Evolutionary conservation across 2,113 vertebrate species (phyloP).

Genomic region (Bostrychus sinensis): DNA sequence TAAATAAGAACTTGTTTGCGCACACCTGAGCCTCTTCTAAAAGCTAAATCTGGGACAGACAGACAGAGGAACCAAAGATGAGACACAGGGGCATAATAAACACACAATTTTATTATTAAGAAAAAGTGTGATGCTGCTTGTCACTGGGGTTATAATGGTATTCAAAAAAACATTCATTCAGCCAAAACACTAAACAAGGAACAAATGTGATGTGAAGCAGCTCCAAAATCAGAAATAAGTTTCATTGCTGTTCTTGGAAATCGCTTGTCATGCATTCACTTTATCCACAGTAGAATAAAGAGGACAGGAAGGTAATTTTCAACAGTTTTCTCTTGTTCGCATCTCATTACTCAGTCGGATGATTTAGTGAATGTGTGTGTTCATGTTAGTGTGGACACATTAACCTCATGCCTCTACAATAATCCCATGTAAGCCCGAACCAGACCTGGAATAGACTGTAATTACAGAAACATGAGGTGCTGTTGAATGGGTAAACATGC

Average conservation of each 20-base stretch:
- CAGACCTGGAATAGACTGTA: not conserved
- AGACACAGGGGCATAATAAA: no score
- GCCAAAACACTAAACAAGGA: not conserved
- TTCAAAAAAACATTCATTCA: no score
- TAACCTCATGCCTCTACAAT: not conserved
- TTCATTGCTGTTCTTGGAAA: no score
- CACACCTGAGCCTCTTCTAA: not conserved
- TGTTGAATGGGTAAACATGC: slow-evolving; percentile 1
- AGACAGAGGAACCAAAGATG: no score
- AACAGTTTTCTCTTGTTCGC: not conserved
- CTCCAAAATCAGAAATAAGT: not conserved
- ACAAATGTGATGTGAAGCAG: not conserved
- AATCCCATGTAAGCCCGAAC: not conserved
- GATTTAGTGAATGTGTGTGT: slow-evolving; percentile 2
- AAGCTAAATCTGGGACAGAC: no score
- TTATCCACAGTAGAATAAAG: not conserved
- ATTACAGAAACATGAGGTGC: not conserved
- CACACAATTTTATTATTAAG: no score
- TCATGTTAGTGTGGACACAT: not conserved
- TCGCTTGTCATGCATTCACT: not conserved
- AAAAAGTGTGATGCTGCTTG: no score
- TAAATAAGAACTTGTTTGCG: no score
- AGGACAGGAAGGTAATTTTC: not conserved
- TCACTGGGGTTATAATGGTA: no score
- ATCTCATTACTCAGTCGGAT: not conserved